A percentile compares a stretch with the other conserved stretches of the same genome.
Conservation (phyloP, 2,797 vertebrate species). For the Chiroxiphia lanceolata region DNA sequence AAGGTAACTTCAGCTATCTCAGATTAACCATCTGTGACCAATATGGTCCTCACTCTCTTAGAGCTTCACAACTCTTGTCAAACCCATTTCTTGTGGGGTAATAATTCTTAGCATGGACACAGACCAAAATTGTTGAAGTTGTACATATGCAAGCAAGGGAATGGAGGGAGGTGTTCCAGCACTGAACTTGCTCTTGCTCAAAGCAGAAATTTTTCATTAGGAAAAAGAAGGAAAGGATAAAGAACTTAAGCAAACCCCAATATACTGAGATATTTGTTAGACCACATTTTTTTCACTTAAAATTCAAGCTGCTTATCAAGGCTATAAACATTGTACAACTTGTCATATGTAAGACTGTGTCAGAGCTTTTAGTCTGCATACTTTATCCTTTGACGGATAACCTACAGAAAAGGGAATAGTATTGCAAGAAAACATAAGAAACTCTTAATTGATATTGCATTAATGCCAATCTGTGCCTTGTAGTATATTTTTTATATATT, state of each 20-base stretch:
- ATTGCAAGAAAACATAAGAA: neutral
- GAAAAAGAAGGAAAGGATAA: neutral
- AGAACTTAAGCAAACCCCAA: neutral
- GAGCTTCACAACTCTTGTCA: neutral
- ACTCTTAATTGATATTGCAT: neutral
- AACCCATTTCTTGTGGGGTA: neutral
- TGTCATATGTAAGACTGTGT: neutral
- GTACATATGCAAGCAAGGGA: neutral
- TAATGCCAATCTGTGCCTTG: neutral
- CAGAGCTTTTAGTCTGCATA: slow-evolving; percentile 7
- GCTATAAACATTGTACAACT: neutral
- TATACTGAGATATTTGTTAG: neutral
- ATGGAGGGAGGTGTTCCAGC: neutral
- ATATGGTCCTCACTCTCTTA: neutral
- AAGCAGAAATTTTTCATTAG: neutral
- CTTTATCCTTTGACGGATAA: neutral
- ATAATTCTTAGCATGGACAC: neutral
- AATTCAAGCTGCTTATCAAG: slow-evolving; percentile 4
- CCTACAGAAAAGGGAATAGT: neutral
- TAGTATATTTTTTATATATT: neutral
- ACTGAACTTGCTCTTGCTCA: neutral
- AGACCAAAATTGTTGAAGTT: neutral
- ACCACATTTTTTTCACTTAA: neutral
- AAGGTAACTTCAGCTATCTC: neutral
- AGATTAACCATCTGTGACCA: neutral